Base-by-base conservation (phyloP, 2,888 invertebrate genomes). In the Lasioglossum morio region DNA sequence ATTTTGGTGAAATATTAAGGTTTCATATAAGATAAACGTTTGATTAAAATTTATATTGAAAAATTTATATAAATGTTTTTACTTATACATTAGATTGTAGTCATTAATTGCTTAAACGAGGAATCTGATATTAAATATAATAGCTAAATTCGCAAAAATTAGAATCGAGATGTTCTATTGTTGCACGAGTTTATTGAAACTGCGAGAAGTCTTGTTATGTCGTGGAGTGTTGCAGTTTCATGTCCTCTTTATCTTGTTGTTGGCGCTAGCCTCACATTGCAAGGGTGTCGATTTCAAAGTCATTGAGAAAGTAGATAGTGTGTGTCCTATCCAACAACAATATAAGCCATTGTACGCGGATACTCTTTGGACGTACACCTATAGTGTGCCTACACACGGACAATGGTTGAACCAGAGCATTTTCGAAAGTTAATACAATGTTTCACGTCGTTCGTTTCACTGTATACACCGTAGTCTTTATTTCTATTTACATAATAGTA, bases 221-320 rank as follows among this genome's bases (percentile, higher is more conserved):
- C 19, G 19, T 63, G 63, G 30, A 30, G 27, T 63, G 63, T 63
- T 19, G 76, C 53, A 74, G 34, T 48, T 53, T 57, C 53, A 48
- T 48, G 34, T 34, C 48, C 48, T n/a, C 74, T 57, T 74, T 37
- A 74, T 37, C 63, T 63, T 63, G 63, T 63, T 63, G 63, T 63
- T 30, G 63, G 30, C 30, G 19, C 63, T 30, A 14, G 70, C 14
- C 63, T 63, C 63, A 19, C 19, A 63, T 63, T 63, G 30, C 63
- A 63, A 63, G 63, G 30, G 63, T 63, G 63, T 63, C 63, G 63
- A 63, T 63, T 63, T 63, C 63, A 63, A 63, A 63, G 63, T 63
- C 63, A 63, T 63, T 30, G 30, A 63, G 63, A 30, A 63, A 63
- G 63, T 30, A 63, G 63, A 63, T 63, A 63, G 63, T 19, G 30